Conservation (phyloP, 2,797 vertebrate species). For the Alca torda region DNA sequence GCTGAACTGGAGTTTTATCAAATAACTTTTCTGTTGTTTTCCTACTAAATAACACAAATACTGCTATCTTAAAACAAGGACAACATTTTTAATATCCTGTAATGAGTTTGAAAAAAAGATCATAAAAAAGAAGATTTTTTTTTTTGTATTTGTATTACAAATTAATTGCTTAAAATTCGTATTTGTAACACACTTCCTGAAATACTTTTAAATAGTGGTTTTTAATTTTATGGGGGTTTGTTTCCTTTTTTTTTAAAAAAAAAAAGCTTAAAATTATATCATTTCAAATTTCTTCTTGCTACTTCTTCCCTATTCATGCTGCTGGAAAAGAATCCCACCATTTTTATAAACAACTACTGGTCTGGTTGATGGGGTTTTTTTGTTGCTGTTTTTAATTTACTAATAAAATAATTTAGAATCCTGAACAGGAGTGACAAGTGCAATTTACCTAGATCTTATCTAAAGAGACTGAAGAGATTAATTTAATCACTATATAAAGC, state of each 20-base stretch:
- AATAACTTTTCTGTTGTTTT: neutral
- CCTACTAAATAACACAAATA: neutral
- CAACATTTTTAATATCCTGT: neutral
- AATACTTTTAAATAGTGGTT: neutral
- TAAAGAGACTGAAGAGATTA: neutral
- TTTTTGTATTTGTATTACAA: neutral
- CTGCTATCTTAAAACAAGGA: neutral
- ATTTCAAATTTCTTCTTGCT: neutral
- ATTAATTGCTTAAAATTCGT: neutral
- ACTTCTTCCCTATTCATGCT: neutral
- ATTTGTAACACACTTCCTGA: neutral
- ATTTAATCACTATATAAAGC: neutral
- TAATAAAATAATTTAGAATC: constrained; percentile 39
- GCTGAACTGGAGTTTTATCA: neutral
- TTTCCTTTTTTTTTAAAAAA: too few relatives aligned
- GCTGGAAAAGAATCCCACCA: neutral
- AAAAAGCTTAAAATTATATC: neutral
- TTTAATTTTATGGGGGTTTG: neutral
- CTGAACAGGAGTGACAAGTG: neutral
- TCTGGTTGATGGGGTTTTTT: neutral
- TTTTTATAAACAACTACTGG: neutral
- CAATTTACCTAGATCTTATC: neutral
- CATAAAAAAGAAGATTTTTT: neutral
- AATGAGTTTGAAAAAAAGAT: neutral
- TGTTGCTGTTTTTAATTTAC: neutral